Base-by-base conservation (phyloP, 2,888 invertebrate species). In the Odontocolon sp. region DNA sequence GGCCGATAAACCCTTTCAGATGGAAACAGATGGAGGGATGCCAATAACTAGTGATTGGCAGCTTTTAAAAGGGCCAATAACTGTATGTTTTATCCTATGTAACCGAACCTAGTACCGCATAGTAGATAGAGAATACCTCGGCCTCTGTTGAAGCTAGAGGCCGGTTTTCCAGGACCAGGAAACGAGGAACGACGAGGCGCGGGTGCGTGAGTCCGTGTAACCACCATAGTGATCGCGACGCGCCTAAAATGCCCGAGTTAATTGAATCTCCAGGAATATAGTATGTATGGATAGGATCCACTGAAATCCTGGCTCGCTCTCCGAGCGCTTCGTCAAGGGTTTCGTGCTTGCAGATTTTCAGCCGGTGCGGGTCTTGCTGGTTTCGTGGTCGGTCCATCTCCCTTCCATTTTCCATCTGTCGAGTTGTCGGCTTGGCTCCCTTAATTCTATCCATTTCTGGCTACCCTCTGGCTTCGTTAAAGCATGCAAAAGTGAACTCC, bases 221-320 rank as follows among this genome's bases (percentile, higher is more conserved):
- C 64, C 74, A 57, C 57, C 57, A 33, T 69, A 8, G 52, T n/a
- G 64, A 47, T 40, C 45, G 68, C 57, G 50, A 52, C 47, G 47
- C 40, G 59, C 26, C 69, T 75, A 69, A 75, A 69, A 75, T 64
- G 69, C 50, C 57, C 45, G 74, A 75, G 63, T 69, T 75, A 75
- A 75, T 75, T 75, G 69, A 69, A 75, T 75, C 42, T 69, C 23
- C 28, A 14, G 33, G 5, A 68, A 38, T 28, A 57, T 50, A 52
- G 64, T 57, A 28, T 52, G 38, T 31, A 59, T 57, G n/a, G 57
- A 66, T 50, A 66, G 57, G n/a, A 64, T 64, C 36, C 64, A 4
- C 36, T 64, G 50, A 38, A 64, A 50, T 64, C 21, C 47, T 11
- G 63, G 16, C 42, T 40, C 21, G 31, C n/a, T n/a, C n/a, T n/a